Percentiles rank a stretch among this genome's conserved stretches.
phyloP scores from a whole-genome alignment of 2,888 invertebrate species.

The Caenorhabditis uteleia region DNA sequence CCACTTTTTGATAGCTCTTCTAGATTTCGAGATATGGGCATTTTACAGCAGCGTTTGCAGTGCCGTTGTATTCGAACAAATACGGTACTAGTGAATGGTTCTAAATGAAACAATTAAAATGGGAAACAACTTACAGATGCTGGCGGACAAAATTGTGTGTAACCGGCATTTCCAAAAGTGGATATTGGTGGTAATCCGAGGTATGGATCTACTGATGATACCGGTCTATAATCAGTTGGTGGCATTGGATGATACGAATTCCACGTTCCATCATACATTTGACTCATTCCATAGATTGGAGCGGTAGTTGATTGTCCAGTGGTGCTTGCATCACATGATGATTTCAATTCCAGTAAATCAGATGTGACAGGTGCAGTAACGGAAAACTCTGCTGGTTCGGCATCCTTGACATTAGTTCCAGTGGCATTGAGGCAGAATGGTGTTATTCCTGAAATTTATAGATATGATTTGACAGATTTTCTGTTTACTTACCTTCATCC shows the following conservation, averaged over 20 bases:
- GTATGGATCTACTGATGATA: conserved; percentile 9
- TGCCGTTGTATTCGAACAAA: too few species aligned
- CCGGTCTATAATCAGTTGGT: conserved; percentile 13
- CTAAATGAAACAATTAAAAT: too few species aligned
- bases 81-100: too few species aligned
- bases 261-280: conserved; percentile 26
- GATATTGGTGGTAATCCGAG: conserved; percentile 5
- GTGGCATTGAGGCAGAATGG: too few species aligned
- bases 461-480: too few species aligned
- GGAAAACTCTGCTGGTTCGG: neutral
- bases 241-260: conserved; percentile 6
- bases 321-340: too few species aligned
- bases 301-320: neutral
- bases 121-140: conserved; percentile 9
- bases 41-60: too few species aligned
- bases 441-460: too few species aligned
- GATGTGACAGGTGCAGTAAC: conserved; percentile 1
- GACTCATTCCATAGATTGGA: conserved; percentile 10
- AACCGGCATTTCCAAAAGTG: conserved; percentile 6
- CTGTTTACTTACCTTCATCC: conserved; percentile 25
- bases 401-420: too few species aligned
- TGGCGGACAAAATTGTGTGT: conserved; percentile 14
- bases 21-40: too few species aligned
- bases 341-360: conserved; percentile 3
- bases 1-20: too few species aligned